These are phyloP conservation scores for Eulemur mongoz DNA, from an alignment of 2,797 vertebrate genomes.

Conservation along the genomic window DNA sequence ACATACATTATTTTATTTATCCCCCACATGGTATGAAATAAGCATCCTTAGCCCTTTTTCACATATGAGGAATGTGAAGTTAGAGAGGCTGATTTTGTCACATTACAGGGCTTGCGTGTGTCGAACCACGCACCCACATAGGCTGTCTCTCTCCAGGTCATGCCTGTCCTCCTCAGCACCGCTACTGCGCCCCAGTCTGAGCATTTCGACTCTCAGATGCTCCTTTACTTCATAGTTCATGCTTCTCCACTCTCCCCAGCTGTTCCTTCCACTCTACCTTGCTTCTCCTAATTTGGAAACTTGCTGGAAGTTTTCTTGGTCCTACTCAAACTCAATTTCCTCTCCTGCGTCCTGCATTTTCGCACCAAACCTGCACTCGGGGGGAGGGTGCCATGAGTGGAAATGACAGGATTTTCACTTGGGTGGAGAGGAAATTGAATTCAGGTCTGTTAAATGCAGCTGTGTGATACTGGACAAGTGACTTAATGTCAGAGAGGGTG, in stretches of 20 bases:
- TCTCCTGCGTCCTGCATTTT: neutral
- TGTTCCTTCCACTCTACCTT: no score
- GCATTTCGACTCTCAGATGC: no score
- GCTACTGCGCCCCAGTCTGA: accelerated
- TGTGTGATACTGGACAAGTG: neutral
- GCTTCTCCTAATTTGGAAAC: neutral
- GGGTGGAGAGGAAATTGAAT: neutral
- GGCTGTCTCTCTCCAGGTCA: neutral
- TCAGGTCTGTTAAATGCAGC: accelerated
- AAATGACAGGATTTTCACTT: neutral
- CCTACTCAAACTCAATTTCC: neutral
- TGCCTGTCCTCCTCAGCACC: neutral
- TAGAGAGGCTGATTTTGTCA: no score
- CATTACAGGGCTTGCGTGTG: no score
- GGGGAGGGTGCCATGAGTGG: neutral
- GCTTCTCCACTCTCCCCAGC: neutral
- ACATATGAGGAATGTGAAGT: no score
- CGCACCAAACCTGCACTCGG: accelerated
- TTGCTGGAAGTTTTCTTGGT: accelerated
- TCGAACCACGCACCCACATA: accelerated
- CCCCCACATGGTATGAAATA: accelerated
- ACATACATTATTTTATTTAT: neutral
- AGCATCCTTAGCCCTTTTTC: accelerated
- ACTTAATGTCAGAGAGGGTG: accelerated
- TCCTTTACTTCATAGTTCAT: accelerated